Base-by-base conservation (phyloP, 2,113 vertebrate genomes). In the Puffinus mauretanicus region DNA sequence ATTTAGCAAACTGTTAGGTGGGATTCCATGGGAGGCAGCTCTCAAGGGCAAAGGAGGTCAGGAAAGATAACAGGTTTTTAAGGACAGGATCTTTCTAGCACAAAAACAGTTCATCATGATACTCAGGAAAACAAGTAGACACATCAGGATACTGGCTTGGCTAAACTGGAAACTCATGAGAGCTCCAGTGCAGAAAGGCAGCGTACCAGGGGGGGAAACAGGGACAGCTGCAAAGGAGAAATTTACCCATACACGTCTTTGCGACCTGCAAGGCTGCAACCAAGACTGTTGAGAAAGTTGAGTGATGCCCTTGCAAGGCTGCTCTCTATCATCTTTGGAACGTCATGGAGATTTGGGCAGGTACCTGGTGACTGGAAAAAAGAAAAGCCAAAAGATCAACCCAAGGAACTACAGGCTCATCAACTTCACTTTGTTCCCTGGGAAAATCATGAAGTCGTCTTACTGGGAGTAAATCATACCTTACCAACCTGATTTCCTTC, bases 201-300 rank as follows among this genome's bases (percentile, higher is more conserved):
- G 10, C 12, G 25, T 32, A 47, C 7, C 16, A 40, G 51, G 26
- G 14, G 11, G 62, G 22, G 36, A 49, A 85, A 75, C 18, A 29
- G 16, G 40, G 40, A 40, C 30, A 57, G 13, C 61, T 90, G 34
- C 38, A 70, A 93, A 96, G 75, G 46, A 91, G 38, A 96, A 71
- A 61, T 38, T 61, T 61, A 27, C n/a, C n/a, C 42, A 70, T 96
- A 95, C 82, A 94, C 46, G 64, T 89, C 70, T 86, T 93, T 97
- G 92, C 73, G 90, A 96, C 93, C 73, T 87, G 30, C 70, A 73
- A 93, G 87, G 72, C 21, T 96, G 86, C 92, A 95, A 78, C 71
- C 81, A 95, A 89, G 90, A 70, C 25, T 89, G 82, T 84, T 97
- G 86, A 97, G 86, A 89, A 94, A 92, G 67, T 87, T 97, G 91